A percentile compares a stretch with the other conserved stretches of the same genome.
Evolutionary conservation across 1,140 invertebrate species (phyloP).

Genomic region (Dolichoris vasculosae): DNA sequence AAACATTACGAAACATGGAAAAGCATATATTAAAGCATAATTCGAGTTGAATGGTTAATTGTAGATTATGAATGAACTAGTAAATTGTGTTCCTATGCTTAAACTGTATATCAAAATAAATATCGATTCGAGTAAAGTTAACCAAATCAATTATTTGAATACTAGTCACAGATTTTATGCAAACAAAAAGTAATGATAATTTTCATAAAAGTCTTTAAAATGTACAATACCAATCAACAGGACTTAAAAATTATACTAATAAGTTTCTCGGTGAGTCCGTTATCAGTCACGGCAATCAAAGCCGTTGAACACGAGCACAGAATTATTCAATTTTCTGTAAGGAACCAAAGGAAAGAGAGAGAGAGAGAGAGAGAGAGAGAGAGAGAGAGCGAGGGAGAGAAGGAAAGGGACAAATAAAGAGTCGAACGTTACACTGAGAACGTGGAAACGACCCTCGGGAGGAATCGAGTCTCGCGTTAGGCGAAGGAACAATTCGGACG

Average conservation of each 20-base stretch:
- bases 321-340: conserved; percentile 46
- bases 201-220: not conserved
- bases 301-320: not conserved
- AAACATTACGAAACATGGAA: too few relatives aligned
- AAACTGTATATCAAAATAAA: not conserved
- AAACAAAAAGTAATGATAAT: not conserved
- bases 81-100: not conserved
- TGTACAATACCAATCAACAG: not conserved
- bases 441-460: too few relatives aligned
- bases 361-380: not conserved
- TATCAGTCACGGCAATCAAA: conserved; percentile 40
- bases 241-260: conserved; percentile 42
- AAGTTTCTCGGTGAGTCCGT: not conserved
- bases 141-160: too few relatives aligned
- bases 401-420: not conserved
- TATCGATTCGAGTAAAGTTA: not conserved
- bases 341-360: not conserved
- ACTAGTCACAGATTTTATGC: too few relatives aligned
- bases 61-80: not conserved
- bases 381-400: not conserved
- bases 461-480: not conserved
- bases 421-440: too few relatives aligned
- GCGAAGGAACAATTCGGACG: not conserved
- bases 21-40: too few relatives aligned
- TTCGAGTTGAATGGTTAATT: too few relatives aligned